Conservation (phyloP, 2,797 vertebrate genomes). For the Neosilurus hyrtlii region DNA sequence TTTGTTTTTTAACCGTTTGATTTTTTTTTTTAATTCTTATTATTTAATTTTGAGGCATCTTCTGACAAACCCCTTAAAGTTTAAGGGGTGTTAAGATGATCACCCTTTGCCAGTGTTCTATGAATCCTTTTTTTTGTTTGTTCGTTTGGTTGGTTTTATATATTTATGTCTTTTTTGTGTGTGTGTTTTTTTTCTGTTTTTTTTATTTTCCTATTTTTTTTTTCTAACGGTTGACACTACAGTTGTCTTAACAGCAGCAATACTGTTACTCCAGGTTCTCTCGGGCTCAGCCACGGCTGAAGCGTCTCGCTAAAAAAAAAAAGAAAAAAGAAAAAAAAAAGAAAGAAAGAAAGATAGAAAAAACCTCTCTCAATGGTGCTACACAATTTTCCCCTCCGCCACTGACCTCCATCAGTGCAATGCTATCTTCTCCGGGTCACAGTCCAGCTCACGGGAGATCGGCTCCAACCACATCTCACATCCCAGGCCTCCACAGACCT, state of each 20-base stretch:
- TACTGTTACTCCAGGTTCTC: constrained; percentile 91
- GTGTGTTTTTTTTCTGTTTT: constrained; percentile 53
- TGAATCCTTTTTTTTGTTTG: constrained; percentile 61
- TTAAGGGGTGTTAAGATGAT: constrained; percentile 71
- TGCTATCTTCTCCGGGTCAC: constrained; percentile 74
- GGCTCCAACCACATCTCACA: constrained; percentile 70
- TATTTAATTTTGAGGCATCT: constrained; percentile 64
- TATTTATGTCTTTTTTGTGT: constrained; percentile 46
- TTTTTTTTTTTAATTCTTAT: constrained; percentile 73
- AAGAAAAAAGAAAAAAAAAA: background rate
- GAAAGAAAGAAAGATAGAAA: constrained; percentile 44
- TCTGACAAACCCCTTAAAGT: constrained; percentile 71
- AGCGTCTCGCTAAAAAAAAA: constrained; percentile 70
- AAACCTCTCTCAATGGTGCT: constrained; percentile 89
- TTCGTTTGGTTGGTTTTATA: constrained; percentile 53
- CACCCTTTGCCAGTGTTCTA: constrained; percentile 86
- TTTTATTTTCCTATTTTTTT: constrained; percentile 54
- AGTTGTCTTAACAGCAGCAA: constrained; percentile 99
- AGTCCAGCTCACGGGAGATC: constrained; percentile 83
- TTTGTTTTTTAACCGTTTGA: constrained; percentile 55
- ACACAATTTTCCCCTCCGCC: constrained; percentile 79
- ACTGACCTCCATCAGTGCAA: constrained; percentile 75
- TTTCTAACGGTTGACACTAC: constrained; percentile 91
- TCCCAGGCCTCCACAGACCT: constrained; percentile 88
- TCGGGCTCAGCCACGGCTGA: constrained; percentile 78